These are phyloP conservation scores for Orientallactaga bullata DNA, from an alignment of 2,113 vertebrate genomes.

Conservation along the genomic window DNA sequence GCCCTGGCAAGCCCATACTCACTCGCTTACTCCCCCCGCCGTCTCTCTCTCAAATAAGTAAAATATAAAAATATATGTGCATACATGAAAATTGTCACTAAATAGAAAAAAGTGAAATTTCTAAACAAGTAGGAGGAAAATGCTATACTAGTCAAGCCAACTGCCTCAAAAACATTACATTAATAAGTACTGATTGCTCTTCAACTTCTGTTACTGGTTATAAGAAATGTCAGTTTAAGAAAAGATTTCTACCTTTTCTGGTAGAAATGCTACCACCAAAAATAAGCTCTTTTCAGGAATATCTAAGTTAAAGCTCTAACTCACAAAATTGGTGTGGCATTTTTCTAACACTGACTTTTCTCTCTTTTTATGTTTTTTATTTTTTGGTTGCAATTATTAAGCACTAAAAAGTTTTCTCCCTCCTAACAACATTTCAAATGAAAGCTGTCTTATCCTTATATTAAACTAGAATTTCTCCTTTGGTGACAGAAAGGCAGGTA, in stretches of 20 bases:
- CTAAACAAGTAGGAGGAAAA: conserved; percentile 30
- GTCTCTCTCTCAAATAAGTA: too few relatives aligned
- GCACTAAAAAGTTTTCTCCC: not conserved
- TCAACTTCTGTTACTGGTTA: conserved; percentile 2
- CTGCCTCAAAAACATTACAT: conserved; percentile 32
- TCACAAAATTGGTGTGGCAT: conserved; percentile 66
- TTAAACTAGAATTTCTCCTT: conserved; percentile 64
- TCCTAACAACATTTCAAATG: conserved; percentile 59
- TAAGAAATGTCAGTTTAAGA: conserved; percentile 56
- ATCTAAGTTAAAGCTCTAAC: conserved; percentile 52
- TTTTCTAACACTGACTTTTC: conserved; percentile 57
- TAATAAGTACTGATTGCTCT: conserved; percentile 29
- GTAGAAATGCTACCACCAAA: conserved; percentile 35
- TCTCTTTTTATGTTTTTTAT: too few relatives aligned
- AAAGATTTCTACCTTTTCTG: not conserved
- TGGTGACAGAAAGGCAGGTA: not conserved
- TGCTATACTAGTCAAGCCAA: not conserved
- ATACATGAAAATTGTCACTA: too few relatives aligned
- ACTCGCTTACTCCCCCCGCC: too few relatives aligned
- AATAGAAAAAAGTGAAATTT: not conserved
- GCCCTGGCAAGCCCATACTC: too few relatives aligned
- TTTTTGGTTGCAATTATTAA: conserved; percentile 67
- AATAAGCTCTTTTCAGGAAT: conserved; percentile 70
- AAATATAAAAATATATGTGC: too few relatives aligned
- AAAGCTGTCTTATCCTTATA: conserved; percentile 68